Percentiles rank a stretch among this genome's conserved stretches.
Evolutionary conservation across 2,797 vertebrate species (phyloP).

Genomic region (Mormyrus hasselquistii): DNA sequence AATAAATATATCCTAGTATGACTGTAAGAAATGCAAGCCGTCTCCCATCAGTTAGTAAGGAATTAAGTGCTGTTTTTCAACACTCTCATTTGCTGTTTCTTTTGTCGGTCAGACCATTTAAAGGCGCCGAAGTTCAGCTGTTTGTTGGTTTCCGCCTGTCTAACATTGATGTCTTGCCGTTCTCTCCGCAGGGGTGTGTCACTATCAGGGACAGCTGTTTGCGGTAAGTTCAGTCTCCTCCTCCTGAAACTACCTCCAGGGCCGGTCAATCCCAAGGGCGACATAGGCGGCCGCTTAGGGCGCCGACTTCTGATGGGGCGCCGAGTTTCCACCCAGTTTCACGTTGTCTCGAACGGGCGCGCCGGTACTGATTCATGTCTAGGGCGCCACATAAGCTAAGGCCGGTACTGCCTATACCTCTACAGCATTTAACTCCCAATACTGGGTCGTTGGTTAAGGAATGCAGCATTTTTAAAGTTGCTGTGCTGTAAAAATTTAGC

Average conservation of each 20-base stretch:
- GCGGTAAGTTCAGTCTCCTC: conserved; percentile 51
- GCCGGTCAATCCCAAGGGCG: background rate
- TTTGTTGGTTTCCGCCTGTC: background rate
- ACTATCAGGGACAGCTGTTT: conserved; percentile 52
- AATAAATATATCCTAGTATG: background rate
- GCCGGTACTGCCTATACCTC: background rate
- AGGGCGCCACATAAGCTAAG: background rate
- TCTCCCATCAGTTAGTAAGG: background rate
- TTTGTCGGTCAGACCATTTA: background rate
- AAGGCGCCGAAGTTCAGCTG: background rate
- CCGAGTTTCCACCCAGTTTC: conserved; percentile 1
- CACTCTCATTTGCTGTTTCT: background rate
- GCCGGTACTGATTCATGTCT: background rate
- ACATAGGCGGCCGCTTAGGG: background rate
- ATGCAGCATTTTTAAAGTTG: background rate
- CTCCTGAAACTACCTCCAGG: background rate
- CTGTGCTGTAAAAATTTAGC: background rate
- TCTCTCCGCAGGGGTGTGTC: conserved; percentile 53
- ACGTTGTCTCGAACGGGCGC: background rate
- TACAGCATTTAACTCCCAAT: background rate
- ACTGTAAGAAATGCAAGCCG: background rate
- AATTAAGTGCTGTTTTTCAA: background rate
- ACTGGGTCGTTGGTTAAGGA: background rate
- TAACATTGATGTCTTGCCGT: background rate
- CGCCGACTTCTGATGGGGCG: background rate